Conservation (phyloP, 30 jellyfish, hydroid and myxozoan genomes). For the Pelagia noctiluca region DNA sequence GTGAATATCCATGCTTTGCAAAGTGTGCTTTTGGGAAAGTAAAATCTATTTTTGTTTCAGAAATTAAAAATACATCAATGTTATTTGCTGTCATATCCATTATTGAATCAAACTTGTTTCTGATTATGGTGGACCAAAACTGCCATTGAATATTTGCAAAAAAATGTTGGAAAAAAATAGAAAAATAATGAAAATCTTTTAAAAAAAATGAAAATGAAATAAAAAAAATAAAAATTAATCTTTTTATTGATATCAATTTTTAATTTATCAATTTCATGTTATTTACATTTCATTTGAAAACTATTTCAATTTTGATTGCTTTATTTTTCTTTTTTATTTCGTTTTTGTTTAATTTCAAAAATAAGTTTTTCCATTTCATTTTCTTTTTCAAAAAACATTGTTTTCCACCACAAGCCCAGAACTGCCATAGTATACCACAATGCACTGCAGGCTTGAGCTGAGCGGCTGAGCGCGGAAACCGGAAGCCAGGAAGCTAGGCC, state of each 20-base stretch:
- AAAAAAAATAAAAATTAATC: neutral
- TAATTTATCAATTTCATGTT: conserved; percentile 8
- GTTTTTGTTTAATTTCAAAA: neutral
- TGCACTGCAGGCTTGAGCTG: conserved; percentile 24
- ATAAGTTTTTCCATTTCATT: neutral
- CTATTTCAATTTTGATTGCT: conserved; percentile 6
- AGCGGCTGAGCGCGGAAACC: neutral
- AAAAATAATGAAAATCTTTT: neutral
- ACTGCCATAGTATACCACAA: conserved; percentile 26
- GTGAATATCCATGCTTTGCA: neutral
- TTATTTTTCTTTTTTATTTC: neutral
- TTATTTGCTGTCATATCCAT: too few species aligned
- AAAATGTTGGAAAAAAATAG: too few species aligned
- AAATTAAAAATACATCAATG: too few species aligned
- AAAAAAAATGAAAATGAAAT: neutral
- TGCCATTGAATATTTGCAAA: neutral
- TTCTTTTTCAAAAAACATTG: neutral
- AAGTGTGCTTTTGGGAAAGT: too few species aligned
- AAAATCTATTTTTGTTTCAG: too few species aligned
- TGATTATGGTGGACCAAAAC: neutral
- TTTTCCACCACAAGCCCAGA: conserved; percentile 15
- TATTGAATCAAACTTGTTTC: too few species aligned
- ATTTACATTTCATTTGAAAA: conserved; percentile 15
- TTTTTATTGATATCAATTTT: conserved; percentile 5
- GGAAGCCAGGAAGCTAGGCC: conserved; percentile 4